Percentiles rank a stretch among this genome's conserved stretches.
phyloP scores from a whole-genome alignment of 2,113 vertebrate species.

The Salvelinus fontinalis region DNA sequence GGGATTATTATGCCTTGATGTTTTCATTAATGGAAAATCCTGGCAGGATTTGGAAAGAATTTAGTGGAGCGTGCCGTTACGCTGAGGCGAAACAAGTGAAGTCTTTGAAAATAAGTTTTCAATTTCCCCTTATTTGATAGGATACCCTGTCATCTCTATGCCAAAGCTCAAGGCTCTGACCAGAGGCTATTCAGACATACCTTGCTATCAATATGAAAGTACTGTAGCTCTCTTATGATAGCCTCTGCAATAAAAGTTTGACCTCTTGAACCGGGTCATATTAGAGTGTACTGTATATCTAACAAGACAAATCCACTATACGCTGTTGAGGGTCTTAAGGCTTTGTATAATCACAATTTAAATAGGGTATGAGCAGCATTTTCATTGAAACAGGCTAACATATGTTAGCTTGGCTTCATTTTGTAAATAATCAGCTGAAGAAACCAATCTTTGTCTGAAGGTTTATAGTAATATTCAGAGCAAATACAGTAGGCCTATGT shows the following conservation, averaged over 20 bases:
- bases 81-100: constrained; percentile 20
- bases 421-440: background rate
- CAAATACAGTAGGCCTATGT: background rate
- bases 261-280: background rate
- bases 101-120: constrained; percentile 20
- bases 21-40: constrained; percentile 4
- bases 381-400: background rate
- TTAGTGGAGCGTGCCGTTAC: constrained; percentile 13
- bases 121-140: constrained; percentile 33
- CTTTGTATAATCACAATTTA: background rate
- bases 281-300: too few species aligned
- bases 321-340: background rate
- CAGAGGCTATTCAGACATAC: background rate
- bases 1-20: constrained; percentile 1
- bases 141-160: constrained; percentile 14
- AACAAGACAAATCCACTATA: background rate
- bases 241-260: background rate
- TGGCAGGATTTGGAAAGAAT: background rate
- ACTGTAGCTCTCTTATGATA: background rate
- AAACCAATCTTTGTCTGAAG: background rate
- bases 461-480: background rate
- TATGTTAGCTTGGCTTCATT: background rate
- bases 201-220: background rate
- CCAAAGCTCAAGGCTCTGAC: constrained; percentile 12
- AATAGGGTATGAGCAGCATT: background rate